Conservation (phyloP, 2,888 invertebrate species). For the Torymus texanus region DNA sequence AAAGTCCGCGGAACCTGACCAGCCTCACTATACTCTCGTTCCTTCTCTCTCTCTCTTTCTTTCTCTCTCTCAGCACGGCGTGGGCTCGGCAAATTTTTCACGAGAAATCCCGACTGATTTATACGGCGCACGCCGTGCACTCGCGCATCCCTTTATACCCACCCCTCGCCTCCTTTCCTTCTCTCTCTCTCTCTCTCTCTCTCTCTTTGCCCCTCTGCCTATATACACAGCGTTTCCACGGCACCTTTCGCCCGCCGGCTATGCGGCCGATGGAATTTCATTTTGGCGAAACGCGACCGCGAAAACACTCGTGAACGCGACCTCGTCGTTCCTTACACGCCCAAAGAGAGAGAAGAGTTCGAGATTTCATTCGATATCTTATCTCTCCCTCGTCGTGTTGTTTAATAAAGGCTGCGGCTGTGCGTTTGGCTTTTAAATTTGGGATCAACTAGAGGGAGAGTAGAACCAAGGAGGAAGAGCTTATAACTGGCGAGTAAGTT, state of each 20-base stretch:
- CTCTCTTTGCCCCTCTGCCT: not conserved
- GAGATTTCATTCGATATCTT: conserved; percentile 15
- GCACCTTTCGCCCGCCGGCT: conserved; percentile 50
- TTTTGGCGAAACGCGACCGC: conserved; percentile 59
- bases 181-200: conserved; percentile 20
- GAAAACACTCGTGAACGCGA: conserved; percentile 8
- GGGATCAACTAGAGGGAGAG: no score
- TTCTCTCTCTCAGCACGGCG: not conserved
- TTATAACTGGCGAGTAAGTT: no score
- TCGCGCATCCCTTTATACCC: conserved; percentile 10
- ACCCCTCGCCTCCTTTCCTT: conserved; percentile 56
- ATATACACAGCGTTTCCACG: conserved; percentile 12
- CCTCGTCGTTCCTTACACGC: not conserved
- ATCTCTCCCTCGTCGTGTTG: conserved; percentile 2
- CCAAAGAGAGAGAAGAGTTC: not conserved
- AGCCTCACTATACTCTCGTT: conserved; percentile 36
- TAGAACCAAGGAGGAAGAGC: no score
- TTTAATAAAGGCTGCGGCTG: conserved; percentile 34
- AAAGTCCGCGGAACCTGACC: conserved; percentile 44
- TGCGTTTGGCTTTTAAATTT: no score
- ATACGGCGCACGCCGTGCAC: conserved; percentile 56
- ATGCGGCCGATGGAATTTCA: conserved; percentile 64
- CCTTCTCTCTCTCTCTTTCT: not conserved
- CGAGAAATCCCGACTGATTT: conserved; percentile 62
- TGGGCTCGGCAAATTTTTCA: conserved; percentile 61